Evolutionary conservation across 37 sponge, comb jelly and placozoan genomes (phyloP).

Genomic region (Cliona cf. orientalis): DNA sequence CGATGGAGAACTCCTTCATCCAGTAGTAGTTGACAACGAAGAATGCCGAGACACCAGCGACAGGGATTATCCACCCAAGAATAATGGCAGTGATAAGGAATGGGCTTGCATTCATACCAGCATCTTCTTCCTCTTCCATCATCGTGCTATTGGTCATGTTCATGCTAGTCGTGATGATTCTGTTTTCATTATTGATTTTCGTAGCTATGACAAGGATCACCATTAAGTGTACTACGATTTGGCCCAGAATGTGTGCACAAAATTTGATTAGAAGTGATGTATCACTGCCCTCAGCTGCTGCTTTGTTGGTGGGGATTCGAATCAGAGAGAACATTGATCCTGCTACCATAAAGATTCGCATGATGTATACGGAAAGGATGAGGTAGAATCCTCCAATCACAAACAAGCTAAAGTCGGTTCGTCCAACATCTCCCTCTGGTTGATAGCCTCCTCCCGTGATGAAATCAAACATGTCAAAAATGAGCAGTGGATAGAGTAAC

Average conservation of each 20-base stretch:
- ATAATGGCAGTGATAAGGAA: constrained; percentile 26
- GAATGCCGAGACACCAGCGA: constrained; percentile 26
- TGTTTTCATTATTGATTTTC: constrained; percentile 57
- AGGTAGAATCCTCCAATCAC: constrained; percentile 35
- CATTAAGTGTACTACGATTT: constrained; percentile 32
- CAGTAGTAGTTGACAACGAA: constrained; percentile 58
- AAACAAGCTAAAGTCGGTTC: constrained; percentile 28
- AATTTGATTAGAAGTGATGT: constrained; percentile 19
- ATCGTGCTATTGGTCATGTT: too few relatives aligned
- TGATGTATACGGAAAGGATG: constrained; percentile 44
- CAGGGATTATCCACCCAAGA: constrained; percentile 39
- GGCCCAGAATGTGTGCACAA: constrained; percentile 21
- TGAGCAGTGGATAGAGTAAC: constrained; percentile 49
- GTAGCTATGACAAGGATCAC: constrained; percentile 24
- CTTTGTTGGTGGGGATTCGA: constrained; percentile 1
- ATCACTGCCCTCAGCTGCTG: background rate
- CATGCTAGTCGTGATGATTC: too few relatives aligned
- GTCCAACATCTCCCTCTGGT: background rate
- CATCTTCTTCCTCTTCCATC: too few relatives aligned
- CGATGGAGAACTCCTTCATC: constrained; percentile 44
- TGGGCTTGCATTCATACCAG: too few relatives aligned
- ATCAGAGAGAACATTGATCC: constrained; percentile 11
- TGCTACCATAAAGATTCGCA: constrained; percentile 18
- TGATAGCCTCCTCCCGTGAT: background rate
- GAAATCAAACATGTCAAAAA: constrained; percentile 56